Base-by-base conservation (phyloP, 2,113 vertebrate species). In the Motacilla tschutschensis region DNA sequence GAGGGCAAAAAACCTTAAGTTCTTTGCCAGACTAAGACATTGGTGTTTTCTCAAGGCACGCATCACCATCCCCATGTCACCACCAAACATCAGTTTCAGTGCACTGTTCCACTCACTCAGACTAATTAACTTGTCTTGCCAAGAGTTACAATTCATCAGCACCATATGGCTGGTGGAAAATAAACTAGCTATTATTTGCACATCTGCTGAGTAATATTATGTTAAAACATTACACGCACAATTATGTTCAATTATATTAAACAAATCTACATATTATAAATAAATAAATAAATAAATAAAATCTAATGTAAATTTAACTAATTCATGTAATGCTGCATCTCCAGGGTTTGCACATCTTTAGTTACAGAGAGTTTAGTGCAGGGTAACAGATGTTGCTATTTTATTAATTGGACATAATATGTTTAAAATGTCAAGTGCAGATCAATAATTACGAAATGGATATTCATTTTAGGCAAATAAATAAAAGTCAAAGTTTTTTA, bases 171-270 rank as follows among this genome's bases (percentile, higher is more conserved):
- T 96, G 85, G 48, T 93, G 82, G 90, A 82, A 95, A 96, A 94
- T 94, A 95, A 95, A 90, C 79, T 82, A 89, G 89, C 84, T 91
- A 93, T 97, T 97, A 97, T 97, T 97, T 97, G 92, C 95, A 96
- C 95, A 97, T 97, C 96, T 97, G 96, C 91, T 95, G 93, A 96
- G 83, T 94, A 96, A 96, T 96, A 96, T 95, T 95, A 96, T 2
- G n/a, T 95, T 95, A 95, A 96, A 96, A 92, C 85, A 85, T 97
- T 96, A 96, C 95, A 97, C 94, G 96, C 92, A 91, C 91, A 95
- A 97, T 97, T 97, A 97, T 94, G 91, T 96, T 97, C 95, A 96
- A 97, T 97, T 97, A 96, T 96, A 96, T 96, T 93, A 97, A 97
- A 95, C 93, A 95, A 95, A 97, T 95, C 92, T 96, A 93, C 92